Base-by-base conservation (phyloP, 2,888 invertebrate species). In the Omphaloscelis lunosa region DNA sequence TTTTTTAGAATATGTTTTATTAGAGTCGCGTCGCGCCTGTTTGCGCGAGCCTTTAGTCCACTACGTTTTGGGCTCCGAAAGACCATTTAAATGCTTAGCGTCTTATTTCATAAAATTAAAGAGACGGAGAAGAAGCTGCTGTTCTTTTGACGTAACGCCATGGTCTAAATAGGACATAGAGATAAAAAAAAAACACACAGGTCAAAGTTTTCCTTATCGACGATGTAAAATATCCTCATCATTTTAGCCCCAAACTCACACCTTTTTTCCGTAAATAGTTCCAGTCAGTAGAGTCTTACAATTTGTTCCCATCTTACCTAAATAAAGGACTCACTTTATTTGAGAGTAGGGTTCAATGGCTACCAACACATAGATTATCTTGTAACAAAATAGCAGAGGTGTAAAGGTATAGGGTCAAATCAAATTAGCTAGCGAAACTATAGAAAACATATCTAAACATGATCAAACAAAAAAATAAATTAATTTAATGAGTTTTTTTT, bases 321-420 rank as follows among this genome's bases (percentile, higher is more conserved):
- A 73, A 23, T 51, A 69, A 48, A 39, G 27, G 39, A 65, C 63
- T 70, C 61, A 69, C 58, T 68, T 68, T 61, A 68, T 71, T 53
- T 66, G 3, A 45, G 63, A 80, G 48, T 48, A 73, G 56, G 72
- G 62, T 72, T 65, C 41, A 73, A 84, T 68, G 56, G 56, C 39
- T 71, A 29, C 29, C 58, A 34, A 3, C 34, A 34, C 34, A 3
- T 34, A 34, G 34, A 34, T 34, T 34, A 34, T 34, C 34, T 34
- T 34, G 34, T 34, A 34, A 34, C 34, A 34, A 34, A 34, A 34
- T 34, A 34, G 34, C 34, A 5, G 34, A 34, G 34, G 34, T 34
- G 34, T 34, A 34, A 34, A 34, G 34, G 34, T 34, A 34, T 5
- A 34, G 34, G 34, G 34, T 4, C 34, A 34, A 34, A 34, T 34